phyloP scores from a whole-genome alignment of 2,888 invertebrate species.

The Isoperla grammatica region DNA sequence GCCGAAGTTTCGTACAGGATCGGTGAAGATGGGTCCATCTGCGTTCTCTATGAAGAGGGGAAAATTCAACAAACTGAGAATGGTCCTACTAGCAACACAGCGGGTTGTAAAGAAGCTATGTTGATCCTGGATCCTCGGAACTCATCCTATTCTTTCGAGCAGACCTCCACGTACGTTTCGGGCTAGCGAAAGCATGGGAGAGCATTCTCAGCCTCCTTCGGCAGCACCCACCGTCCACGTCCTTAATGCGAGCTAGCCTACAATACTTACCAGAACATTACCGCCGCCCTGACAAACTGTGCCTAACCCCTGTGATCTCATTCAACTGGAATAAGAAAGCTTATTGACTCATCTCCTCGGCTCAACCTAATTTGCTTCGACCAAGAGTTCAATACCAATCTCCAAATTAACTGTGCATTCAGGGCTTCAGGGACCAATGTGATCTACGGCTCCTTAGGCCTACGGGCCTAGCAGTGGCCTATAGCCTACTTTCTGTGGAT shows the following conservation, averaged over 20 bases:
- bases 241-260: neutral
- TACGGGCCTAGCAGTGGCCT: no score
- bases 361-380: neutral
- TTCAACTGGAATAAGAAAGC: neutral
- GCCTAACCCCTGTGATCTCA: conserved; percentile 15
- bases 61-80: neutral
- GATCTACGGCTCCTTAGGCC: no score
- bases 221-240: conserved; percentile 8
- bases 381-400: no score
- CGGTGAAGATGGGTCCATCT: conserved; percentile 59
- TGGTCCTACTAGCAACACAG: conserved; percentile 1
- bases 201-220: neutral
- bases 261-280: conserved; percentile 6
- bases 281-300: conserved; percentile 20
- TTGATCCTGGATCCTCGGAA: conserved; percentile 33
- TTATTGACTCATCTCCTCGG: neutral
- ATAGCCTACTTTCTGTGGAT: no score
- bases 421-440: no score
- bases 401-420: no score
- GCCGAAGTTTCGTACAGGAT: conserved; percentile 63
- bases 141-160: conserved; percentile 31
- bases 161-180: conserved; percentile 34
- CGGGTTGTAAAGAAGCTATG: conserved; percentile 33
- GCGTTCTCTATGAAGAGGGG: conserved; percentile 47
- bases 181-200: conserved; percentile 28